Percentiles rank a stretch among this genome's conserved stretches.
phyloP scores from a whole-genome alignment of 2,797 vertebrate genomes.

The Myiotriccus ornatus region DNA sequence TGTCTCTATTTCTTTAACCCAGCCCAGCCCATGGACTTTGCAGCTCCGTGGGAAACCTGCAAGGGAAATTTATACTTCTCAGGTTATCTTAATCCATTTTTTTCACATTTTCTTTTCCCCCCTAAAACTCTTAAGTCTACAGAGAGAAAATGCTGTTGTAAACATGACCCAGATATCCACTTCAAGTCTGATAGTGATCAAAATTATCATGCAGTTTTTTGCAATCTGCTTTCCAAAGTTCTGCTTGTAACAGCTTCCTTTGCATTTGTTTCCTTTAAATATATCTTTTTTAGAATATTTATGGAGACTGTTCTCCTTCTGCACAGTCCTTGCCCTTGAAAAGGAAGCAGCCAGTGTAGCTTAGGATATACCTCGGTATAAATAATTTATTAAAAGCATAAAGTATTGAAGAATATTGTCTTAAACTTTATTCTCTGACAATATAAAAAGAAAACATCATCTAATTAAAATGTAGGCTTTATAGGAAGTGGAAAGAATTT shows the following conservation, averaged over 20 bases:
- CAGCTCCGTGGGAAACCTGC: background rate
- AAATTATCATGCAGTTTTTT: slow-evolving; percentile 22
- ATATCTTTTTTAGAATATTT: slow-evolving; percentile 45
- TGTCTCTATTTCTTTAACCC: background rate
- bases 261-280: slow-evolving; percentile 47
- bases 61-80: background rate
- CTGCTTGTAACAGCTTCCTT: slow-evolving; percentile 1
- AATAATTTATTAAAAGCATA: slow-evolving; percentile 49
- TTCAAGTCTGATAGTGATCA: slow-evolving; percentile 13
- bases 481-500: background rate
- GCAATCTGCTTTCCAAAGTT: slow-evolving; percentile 22
- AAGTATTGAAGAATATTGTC: slow-evolving; percentile 58
- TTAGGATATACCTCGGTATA: background rate
- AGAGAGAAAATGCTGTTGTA: slow-evolving; percentile 8
- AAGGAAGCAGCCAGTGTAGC: background rate
- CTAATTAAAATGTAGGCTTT: slow-evolving; percentile 51
- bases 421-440: slow-evolving; percentile 58
- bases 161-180: slow-evolving; percentile 41
- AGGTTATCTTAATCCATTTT: background rate
- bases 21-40: background rate
- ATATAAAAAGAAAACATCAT: slow-evolving; percentile 17
- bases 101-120: background rate
- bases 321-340: slow-evolving; percentile 6
- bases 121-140: background rate
- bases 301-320: slow-evolving; percentile 1